Conservation (phyloP, 2,113 vertebrate genomes). For the Larimichthys crocea region DNA sequence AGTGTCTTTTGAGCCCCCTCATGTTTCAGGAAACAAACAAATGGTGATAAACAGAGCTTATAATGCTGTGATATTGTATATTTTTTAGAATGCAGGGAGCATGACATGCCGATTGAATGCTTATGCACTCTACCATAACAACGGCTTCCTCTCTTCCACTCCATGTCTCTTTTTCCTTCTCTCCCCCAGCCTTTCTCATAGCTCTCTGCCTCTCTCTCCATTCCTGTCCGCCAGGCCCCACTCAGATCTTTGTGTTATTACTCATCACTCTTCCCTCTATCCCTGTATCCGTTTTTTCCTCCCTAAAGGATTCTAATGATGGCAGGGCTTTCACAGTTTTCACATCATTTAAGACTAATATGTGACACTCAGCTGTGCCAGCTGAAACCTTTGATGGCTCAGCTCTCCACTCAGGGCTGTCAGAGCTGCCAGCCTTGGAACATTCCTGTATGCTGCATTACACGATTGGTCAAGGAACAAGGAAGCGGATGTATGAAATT, state of each 20-base stretch:
- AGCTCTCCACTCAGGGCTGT: conserved; percentile 65
- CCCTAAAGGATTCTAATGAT: conserved; percentile 75
- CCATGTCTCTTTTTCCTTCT: conserved; percentile 19
- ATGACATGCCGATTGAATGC: conserved; percentile 54
- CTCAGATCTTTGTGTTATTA: conserved; percentile 59
- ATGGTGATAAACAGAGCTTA: conserved; percentile 65
- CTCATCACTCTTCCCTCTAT: conserved; percentile 46
- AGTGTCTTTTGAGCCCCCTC: conserved; percentile 36
- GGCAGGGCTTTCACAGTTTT: conserved; percentile 78
- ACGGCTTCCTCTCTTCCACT: conserved; percentile 62
- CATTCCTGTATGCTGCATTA: conserved; percentile 63
- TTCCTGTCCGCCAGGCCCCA: conserved; percentile 36
- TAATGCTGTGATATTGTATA: conserved; percentile 61
- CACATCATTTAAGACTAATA: conserved; percentile 80
- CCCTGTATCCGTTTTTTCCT: conserved; percentile 52
- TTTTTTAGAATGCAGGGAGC: conserved; percentile 45
- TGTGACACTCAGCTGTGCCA: conserved; percentile 77
- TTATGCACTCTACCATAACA: conserved; percentile 65
- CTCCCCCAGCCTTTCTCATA: conserved; percentile 35
- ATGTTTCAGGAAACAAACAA: conserved; percentile 67
- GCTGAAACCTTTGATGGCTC: conserved; percentile 79
- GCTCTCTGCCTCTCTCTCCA: conserved; percentile 20
- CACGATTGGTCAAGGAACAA: conserved; percentile 74
- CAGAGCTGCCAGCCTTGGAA: conserved; percentile 73
- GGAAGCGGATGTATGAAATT: conserved; percentile 61